Evolutionary conservation across 2,888 invertebrate species (phyloP).

Genomic region (Linyphia triangularis): DNA sequence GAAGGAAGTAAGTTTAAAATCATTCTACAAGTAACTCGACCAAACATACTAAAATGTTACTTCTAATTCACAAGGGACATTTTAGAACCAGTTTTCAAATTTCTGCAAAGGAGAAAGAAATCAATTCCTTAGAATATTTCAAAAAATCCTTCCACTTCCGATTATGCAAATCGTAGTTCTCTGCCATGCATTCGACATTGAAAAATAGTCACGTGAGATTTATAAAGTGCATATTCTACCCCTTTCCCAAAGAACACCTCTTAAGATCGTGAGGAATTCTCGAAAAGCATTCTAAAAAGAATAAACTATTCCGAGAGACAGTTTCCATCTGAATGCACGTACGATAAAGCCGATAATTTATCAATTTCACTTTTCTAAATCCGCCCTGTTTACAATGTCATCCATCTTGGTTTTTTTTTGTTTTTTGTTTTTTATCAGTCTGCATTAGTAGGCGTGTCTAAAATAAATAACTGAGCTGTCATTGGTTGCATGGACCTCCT

Average conservation of each 20-base stretch:
- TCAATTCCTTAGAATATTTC: not conserved
- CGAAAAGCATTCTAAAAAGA: not conserved
- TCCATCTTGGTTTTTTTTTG: not conserved
- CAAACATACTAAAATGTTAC: no score
- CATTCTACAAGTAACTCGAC: no score
- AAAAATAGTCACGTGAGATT: not conserved
- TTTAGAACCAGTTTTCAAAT: no score
- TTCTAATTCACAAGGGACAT: no score
- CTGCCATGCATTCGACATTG: not conserved
- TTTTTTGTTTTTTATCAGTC: no score
- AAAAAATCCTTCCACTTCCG: not conserved
- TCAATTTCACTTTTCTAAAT: constrained; percentile 9
- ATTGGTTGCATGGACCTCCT: no score
- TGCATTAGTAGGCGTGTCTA: no score
- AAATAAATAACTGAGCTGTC: no score
- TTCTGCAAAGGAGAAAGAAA: no score
- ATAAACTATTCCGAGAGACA: not conserved
- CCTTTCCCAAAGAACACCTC: no score
- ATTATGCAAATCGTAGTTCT: not conserved
- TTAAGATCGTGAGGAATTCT: not conserved
- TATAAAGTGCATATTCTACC: not conserved
- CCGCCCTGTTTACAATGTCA: not conserved
- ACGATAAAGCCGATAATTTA: constrained; percentile 7
- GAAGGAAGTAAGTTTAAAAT: no score
- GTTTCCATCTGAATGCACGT: not conserved